Percentiles rank a stretch among this genome's conserved stretches.
These are phyloP conservation scores for human (Homo sapiens) DNA, from an alignment of 2,113 vertebrate genomes.

Conservation along the genomic window GRCh38 chrX:126711501-126712000, in stretches of 20 bases:
- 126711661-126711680: neutral
- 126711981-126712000: no score
- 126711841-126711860: neutral
- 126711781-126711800: neutral
- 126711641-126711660: neutral
- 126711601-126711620: neutral
- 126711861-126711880: neutral
- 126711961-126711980: neutral
- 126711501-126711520: neutral
- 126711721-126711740: neutral
- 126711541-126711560: neutral
- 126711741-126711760: neutral
- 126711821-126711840: neutral
- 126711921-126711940: no score
- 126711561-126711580: conserved; percentile 11
- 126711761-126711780: neutral
- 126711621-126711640: neutral
- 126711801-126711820: neutral
- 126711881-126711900: neutral
- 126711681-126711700: neutral
- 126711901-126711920: conserved; percentile 30
- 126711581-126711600: neutral
- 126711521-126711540: neutral
- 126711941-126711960: neutral
- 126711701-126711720: neutral